phyloP scores from a whole-genome alignment of 2,113 vertebrate genomes.

The Clarias magur region DNA sequence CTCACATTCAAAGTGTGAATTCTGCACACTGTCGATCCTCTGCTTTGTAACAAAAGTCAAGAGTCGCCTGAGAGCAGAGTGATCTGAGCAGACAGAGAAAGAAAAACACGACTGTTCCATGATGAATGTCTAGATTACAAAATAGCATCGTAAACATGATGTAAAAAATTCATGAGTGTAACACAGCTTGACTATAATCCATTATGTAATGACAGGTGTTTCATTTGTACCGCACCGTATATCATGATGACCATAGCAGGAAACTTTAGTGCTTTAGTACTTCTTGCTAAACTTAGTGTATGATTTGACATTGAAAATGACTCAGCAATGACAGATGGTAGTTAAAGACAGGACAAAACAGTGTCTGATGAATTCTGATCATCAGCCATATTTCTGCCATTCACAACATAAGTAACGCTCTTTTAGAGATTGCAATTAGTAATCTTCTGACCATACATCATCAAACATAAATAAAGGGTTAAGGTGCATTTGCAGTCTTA shows the following conservation, averaged over 20 bases:
- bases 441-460: no score
- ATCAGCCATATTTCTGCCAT: background rate
- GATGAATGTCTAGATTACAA: background rate
- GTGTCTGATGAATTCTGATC: background rate
- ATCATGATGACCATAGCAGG: background rate
- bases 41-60: background rate
- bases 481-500: background rate
- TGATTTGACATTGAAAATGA: background rate
- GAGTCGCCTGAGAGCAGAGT: background rate
- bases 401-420: background rate
- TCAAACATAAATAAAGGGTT: background rate
- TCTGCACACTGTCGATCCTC: background rate
- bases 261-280: background rate
- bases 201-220: background rate
- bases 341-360: background rate
- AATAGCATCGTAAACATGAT: background rate
- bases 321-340: background rate
- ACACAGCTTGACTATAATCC: background rate
- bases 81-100: background rate
- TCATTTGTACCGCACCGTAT: background rate
- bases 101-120: background rate
- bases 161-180: background rate
- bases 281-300: background rate
- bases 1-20: background rate
- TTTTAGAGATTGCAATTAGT: background rate